Evolutionary conservation across 1,140 invertebrate genomes (phyloP), one percentile per base, ranked within the genome.

Genomic region (Spodoptera litura): DNA sequence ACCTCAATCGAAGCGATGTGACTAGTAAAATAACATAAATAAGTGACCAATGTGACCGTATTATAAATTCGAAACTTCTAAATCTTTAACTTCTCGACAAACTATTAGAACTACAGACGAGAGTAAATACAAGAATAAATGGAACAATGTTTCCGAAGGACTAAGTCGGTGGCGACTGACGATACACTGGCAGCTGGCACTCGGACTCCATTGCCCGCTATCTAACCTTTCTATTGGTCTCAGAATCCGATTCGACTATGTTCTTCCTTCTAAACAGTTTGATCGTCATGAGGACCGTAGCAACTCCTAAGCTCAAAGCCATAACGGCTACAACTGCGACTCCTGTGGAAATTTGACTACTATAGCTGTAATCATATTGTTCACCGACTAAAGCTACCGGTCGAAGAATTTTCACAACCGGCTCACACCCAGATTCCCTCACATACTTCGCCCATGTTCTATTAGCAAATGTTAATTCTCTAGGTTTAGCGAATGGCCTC

Each of bases 401-500:
- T 51, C 91, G 88, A 15, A 95, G 73, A 71, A 95, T 95, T 71
- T 94, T 94, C 0, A 95, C 94, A 2, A 95, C 92, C 0, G 93
- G 95, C 49, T 95, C 95, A 82, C 96, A 97, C 53, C 95, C 96
- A 0, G 96, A 96, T 86, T 97, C 96, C 53, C 96, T 93, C 0
- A 97, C 95, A 81, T 96, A 97, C 85, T 96, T 97, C 0, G 96
- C 96, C 96, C 96, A 97, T 0, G 96, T 97, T 82, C 96, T 95
- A 79, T 96, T 96, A 0, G 95, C 91, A 11, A 95, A 95, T 0
- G 95, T 95, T 4, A 96, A 78, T 80, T 96, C 95, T 61, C 95
- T 94, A 2, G 94, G 95, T 55, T 96, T 95, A 2, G 95, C 91
- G 52, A 96, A 95, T 3, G 96, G 95, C 73, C 95, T 95, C 75